phyloP scores from a whole-genome alignment of 2,888 invertebrate genomes.

The Mesodorylaimus sp. region DNA sequence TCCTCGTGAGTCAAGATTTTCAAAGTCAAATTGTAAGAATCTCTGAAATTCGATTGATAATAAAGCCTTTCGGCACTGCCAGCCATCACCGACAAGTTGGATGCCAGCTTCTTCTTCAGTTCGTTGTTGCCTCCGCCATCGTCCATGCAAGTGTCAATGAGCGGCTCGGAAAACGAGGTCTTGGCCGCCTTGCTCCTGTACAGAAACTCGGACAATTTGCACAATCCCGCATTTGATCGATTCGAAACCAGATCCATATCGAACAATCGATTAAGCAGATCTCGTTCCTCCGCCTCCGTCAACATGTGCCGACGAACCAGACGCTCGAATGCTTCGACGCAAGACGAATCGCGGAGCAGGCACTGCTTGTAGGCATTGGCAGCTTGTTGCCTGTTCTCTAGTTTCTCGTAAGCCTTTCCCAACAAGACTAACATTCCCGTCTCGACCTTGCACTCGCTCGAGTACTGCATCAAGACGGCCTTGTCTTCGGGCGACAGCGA shows the following conservation, averaged over 20 bases:
- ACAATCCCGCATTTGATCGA: too few species aligned
- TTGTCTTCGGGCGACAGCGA: not conserved
- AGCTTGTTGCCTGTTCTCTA: slow-evolving; percentile 6
- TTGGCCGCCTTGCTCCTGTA: not conserved
- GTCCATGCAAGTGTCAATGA: not conserved
- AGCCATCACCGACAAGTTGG: not conserved
- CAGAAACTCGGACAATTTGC: too few species aligned
- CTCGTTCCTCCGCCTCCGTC: not conserved
- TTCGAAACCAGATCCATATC: not conserved
- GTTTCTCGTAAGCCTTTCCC: slow-evolving; percentile 2
- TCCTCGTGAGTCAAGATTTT: slow-evolving; percentile 7
- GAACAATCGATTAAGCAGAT: not conserved
- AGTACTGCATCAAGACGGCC: not conserved
- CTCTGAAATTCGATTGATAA: not conserved
- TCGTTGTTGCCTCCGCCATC: not conserved
- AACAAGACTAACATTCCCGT: not conserved
- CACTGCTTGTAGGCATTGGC: slow-evolving; percentile 1
- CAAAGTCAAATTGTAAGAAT: slow-evolving; percentile 4
- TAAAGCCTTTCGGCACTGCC: slow-evolving; percentile 4
- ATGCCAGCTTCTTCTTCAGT: not conserved
- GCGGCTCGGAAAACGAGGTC: not conserved
- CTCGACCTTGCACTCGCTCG: not conserved
- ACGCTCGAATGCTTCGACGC: slow-evolving; percentile 3
- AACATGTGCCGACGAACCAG: not conserved
- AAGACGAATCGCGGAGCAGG: slow-evolving; percentile 1